These are phyloP conservation scores for Drosophila tropicalis DNA, from an alignment of 1,140 invertebrate genomes.

Conservation along the genomic window DNA sequence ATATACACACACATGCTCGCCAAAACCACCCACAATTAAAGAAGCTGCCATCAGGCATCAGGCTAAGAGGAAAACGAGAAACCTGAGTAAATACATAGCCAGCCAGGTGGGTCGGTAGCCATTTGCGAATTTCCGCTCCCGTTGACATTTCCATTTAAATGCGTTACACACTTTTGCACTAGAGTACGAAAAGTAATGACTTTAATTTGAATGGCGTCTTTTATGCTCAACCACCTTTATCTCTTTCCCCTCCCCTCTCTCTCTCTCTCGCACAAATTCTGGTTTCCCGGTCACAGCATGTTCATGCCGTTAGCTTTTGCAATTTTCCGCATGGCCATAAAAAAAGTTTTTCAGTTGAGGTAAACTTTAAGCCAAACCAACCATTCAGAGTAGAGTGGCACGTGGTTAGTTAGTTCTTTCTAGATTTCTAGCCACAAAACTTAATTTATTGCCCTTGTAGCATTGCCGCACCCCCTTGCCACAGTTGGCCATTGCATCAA, in stretches of 20 bases:
- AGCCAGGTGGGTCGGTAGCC: conserved; percentile 27
- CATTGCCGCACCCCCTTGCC: not conserved
- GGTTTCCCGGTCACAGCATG: conserved; percentile 7
- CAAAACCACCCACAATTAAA: conserved; percentile 57
- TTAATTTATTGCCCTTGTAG: conserved; percentile 9
- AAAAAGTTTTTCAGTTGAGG: conserved; percentile 16
- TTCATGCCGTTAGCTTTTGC: conserved; percentile 15
- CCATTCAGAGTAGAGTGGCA: conserved; percentile 18
- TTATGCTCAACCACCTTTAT: conserved; percentile 53
- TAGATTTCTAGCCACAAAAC: conserved; percentile 9
- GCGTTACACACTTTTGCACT: conserved; percentile 47
- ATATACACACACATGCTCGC: conserved; percentile 20
- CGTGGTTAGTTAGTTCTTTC: conserved; percentile 16
- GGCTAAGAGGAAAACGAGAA: not conserved
- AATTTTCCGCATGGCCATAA: conserved; percentile 18
- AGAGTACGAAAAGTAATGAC: conserved; percentile 52
- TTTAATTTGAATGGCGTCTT: conserved; percentile 76
- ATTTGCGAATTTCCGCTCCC: conserved; percentile 49
- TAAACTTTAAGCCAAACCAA: conserved; percentile 22
- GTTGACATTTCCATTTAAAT: conserved; percentile 64
- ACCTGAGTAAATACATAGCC: conserved; percentile 1
- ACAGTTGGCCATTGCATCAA: not conserved
- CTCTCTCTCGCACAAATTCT: not conserved
- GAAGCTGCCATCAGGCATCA: conserved; percentile 27
- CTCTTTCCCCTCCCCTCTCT: conserved; percentile 15